Percentiles rank a stretch among this genome's conserved stretches.
These are phyloP conservation scores for Oreocharis arfaki DNA, from an alignment of 2,113 vertebrate species.

Conservation along the genomic window DNA sequence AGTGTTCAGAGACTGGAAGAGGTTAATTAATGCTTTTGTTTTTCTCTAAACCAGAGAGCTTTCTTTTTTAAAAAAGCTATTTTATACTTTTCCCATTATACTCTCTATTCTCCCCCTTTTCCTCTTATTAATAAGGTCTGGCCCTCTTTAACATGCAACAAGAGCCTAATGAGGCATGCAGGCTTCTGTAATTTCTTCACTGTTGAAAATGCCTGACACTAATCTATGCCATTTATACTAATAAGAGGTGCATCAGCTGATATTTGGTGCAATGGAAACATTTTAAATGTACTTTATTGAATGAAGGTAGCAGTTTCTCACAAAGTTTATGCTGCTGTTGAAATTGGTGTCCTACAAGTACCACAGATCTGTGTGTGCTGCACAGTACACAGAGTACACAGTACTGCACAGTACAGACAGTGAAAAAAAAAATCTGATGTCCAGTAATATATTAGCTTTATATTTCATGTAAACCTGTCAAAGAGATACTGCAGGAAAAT, in stretches of 20 bases:
- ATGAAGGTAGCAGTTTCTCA: constrained; percentile 50
- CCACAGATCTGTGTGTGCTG: neutral
- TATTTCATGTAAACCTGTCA: constrained; percentile 14
- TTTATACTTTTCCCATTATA: constrained; percentile 29
- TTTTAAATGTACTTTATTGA: constrained; percentile 68
- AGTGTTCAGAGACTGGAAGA: constrained; percentile 3
- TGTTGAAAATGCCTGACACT: constrained; percentile 80
- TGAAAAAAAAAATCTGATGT: neutral
- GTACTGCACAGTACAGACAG: neutral
- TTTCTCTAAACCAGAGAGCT: constrained; percentile 7
- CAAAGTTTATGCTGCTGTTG: constrained; percentile 5
- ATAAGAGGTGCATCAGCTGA: constrained; percentile 77
- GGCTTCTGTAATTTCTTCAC: constrained; percentile 79
- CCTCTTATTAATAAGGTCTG: constrained; percentile 75
- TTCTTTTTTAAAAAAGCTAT: neutral
- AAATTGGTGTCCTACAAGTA: constrained; percentile 5
- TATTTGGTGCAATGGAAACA: constrained; percentile 72
- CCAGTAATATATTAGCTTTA: neutral
- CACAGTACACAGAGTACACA: neutral
- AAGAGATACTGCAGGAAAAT: constrained; percentile 12
- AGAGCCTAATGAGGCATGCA: constrained; percentile 77
- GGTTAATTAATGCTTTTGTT: neutral
- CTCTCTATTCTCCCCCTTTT: constrained; percentile 2
- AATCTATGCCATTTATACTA: constrained; percentile 81
- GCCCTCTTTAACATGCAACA: constrained; percentile 75